These are phyloP conservation scores for Cyanistes caeruleus DNA, from an alignment of 2,113 vertebrate genomes.

Conservation along the genomic window DNA sequence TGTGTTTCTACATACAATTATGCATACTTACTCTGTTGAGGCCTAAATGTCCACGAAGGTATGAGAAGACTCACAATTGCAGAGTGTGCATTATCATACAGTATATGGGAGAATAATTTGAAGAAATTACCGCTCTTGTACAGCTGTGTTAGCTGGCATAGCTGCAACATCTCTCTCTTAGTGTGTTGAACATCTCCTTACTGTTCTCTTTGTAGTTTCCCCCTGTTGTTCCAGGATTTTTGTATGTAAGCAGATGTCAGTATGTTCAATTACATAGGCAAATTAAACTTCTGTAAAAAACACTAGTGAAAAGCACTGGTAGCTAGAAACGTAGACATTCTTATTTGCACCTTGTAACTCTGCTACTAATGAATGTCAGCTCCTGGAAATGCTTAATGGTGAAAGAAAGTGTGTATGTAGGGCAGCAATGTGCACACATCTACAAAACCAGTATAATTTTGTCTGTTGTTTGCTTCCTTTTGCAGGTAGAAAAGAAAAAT, in stretches of 20 bases:
- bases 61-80: neutral
- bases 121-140: neutral
- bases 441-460: neutral
- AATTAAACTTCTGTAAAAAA: neutral
- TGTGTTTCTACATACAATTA: neutral
- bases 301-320: neutral
- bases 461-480: neutral
- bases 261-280: neutral
- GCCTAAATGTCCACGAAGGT: neutral
- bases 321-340: neutral
- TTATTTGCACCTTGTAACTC: neutral
- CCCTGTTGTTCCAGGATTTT: neutral
- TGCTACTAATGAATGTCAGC: neutral
- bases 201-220: neutral
- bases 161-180: neutral
- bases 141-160: neutral
- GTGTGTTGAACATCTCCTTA: neutral
- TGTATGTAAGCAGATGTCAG: neutral
- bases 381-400: neutral
- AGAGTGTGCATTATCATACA: neutral
- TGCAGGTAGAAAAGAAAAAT: neutral
- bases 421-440: neutral
- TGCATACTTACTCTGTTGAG: neutral
- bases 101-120: rapidly evolving
- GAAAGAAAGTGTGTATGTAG: neutral